phyloP scores from a whole-genome alignment of 2,888 invertebrate species.

The Ctenicera cuprea region DNA sequence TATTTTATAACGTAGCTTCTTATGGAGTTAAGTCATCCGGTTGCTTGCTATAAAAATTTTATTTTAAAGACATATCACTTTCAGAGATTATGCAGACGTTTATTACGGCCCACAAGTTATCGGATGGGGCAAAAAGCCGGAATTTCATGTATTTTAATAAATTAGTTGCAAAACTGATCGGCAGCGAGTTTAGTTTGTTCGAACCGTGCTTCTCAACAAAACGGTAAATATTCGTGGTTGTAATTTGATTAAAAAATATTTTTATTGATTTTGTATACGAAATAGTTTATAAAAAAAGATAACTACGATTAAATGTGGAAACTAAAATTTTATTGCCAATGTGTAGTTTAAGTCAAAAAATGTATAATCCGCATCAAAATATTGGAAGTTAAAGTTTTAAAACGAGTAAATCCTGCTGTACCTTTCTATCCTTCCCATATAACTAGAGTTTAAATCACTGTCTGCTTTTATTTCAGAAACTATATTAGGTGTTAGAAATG shows the following conservation, averaged over 20 bases:
- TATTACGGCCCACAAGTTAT: constrained; percentile 30
- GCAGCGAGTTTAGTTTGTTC: constrained; percentile 8
- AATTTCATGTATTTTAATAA: constrained; percentile 37
- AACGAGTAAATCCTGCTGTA: too few relatives aligned
- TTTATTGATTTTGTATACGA: constrained; percentile 20
- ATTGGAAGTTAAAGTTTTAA: background rate
- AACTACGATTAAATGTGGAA: background rate
- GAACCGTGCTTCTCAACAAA: constrained; percentile 4
- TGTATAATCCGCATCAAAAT: too few relatives aligned
- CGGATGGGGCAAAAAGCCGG: constrained; percentile 29
- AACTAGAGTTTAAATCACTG: background rate
- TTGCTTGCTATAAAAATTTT: constrained; percentile 46
- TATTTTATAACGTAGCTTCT: constrained; percentile 49
- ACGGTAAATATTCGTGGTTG: background rate
- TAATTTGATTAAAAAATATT: constrained; percentile 7
- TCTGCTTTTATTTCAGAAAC: constrained; percentile 1
- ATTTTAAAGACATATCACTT: constrained; percentile 47
- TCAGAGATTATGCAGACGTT: constrained; percentile 39
- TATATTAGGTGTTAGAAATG: constrained; percentile 2
- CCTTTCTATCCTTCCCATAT: background rate
- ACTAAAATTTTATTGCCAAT: background rate
- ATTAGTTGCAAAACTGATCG: constrained; percentile 36
- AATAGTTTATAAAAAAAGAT: constrained; percentile 2
- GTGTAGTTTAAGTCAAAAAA: too few relatives aligned
- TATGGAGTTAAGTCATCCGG: constrained; percentile 51